Evolutionary conservation across 2,888 invertebrate species (phyloP), one percentile per base, ranked within the genome.

Genomic region (Noctua comes): DNA sequence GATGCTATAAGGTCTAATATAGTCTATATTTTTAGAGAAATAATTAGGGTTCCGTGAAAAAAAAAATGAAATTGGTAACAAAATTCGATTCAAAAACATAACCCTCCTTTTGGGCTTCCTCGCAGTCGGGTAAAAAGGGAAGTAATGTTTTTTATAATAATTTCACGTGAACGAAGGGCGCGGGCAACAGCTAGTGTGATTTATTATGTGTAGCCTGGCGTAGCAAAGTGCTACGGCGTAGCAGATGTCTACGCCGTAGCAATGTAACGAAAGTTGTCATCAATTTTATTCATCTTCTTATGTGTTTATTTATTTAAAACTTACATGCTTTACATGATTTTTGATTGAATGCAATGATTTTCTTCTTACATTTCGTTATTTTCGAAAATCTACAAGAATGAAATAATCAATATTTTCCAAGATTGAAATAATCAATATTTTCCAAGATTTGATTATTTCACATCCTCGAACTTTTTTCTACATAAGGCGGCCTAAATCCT

Each of bases 141-240:
- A 31, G 31, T 0, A 31, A 31, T 31, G 31, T 31, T 31, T 43
- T 43, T 43, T 43, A 43, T 43, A 43, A 43, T 43, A 10, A 43
- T 43, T 43, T 10, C 43, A 43, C 1, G 43, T 5, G 43, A 43
- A 43, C 43, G 10, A 11, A 43, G 43, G 43, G 10, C 43, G 43
- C 43, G 43, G 43, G 43, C 43, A 43, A 43, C 1, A 43, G 43
- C 10, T 43, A 43, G 43, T 10, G 16, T 24, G 31, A n/a, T 24
- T 54, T 5, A 16, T 21, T 24, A 1, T 27, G 24, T 24, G 36
- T 31, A 66, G 68, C 24, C 18, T 40, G 16, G 2, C 54, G 79
- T 80, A 80, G 80, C 65, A 13, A 54, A 27, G 13, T 57, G 43
- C 66, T 70, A 68, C 36, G 54, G n/a, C 24, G n/a, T 66, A 76